Percentiles rank a stretch among this genome's conserved stretches.
Conservation (phyloP, 2,797 vertebrate species). For the Notolabrus celidotus region DNA sequence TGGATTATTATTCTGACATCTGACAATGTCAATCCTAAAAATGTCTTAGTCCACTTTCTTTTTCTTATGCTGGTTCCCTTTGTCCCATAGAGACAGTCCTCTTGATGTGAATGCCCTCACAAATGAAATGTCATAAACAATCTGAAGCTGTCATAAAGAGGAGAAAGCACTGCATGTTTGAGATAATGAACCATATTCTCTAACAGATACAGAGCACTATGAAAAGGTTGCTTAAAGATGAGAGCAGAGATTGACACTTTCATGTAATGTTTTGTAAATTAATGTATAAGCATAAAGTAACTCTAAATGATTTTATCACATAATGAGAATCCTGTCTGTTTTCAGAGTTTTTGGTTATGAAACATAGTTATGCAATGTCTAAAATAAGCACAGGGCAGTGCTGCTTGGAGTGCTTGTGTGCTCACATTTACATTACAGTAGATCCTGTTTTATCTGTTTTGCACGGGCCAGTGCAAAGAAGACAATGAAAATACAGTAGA, state of each 20-base stretch:
- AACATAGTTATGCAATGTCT: slow-evolving; percentile 81
- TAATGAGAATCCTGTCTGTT: slow-evolving; percentile 55
- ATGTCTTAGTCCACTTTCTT: too few relatives aligned
- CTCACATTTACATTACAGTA: slow-evolving; percentile 45
- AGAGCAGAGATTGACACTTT: background rate
- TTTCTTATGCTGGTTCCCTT: too few relatives aligned
- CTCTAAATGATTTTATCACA: slow-evolving; percentile 48
- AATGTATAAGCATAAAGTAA: background rate
- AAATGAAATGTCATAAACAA: too few relatives aligned
- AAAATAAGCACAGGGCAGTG: slow-evolving; percentile 67
- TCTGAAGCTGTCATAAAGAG: too few relatives aligned
- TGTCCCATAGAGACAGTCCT: too few relatives aligned
- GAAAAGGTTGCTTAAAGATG: too few relatives aligned
- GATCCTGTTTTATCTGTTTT: slow-evolving; percentile 13
- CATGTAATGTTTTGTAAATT: slow-evolving; percentile 1
- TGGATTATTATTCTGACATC: too few relatives aligned
- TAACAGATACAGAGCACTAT: too few relatives aligned
- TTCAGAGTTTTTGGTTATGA: slow-evolving; percentile 71
- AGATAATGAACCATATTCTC: too few relatives aligned
- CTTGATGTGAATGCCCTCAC: too few relatives aligned
- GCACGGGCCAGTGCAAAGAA: background rate
- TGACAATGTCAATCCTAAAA: too few relatives aligned
- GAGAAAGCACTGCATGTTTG: too few relatives aligned
- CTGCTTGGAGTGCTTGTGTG: slow-evolving; percentile 34
- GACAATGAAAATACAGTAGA: background rate